Evolutionary conservation across 2,113 vertebrate genomes (phyloP).

Genomic region (Recurvirostra avosetta): DNA sequence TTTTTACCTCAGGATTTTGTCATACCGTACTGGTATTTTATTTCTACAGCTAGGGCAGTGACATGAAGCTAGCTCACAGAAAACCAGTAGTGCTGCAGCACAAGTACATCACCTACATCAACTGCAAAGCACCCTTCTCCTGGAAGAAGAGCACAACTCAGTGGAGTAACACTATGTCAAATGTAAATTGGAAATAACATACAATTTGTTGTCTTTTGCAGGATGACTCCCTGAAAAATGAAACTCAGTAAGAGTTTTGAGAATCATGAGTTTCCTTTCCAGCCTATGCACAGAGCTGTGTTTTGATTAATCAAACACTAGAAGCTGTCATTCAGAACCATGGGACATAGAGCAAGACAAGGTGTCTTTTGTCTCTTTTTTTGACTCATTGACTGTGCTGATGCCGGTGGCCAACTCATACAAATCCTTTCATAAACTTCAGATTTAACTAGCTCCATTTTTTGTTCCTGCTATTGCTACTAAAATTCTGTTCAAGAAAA

Average conservation of each 20-base stretch:
- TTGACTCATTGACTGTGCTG: neutral
- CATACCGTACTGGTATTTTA: neutral
- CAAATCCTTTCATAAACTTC: constrained; percentile 10
- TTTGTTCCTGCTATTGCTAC: neutral
- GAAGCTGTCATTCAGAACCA: neutral
- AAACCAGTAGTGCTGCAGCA: neutral
- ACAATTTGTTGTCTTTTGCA: neutral
- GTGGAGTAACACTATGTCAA: neutral
- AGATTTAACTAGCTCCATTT: neutral
- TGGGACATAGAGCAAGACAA: neutral
- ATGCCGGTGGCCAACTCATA: constrained; percentile 16
- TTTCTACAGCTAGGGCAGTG: neutral
- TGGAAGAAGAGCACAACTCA: neutral
- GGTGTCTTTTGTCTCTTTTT: constrained; percentile 1
- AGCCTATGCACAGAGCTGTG: neutral
- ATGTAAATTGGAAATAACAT: neutral
- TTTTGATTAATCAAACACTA: constrained; percentile 19
- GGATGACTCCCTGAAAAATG: neutral
- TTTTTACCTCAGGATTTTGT: neutral
- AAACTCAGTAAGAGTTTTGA: neutral
- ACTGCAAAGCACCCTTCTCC: neutral
- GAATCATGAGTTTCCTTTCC: neutral
- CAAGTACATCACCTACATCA: neutral
- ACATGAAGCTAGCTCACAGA: neutral
- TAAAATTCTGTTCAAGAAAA: constrained; percentile 21